A percentile compares a stretch with the other conserved stretches of the same genome.
Evolutionary conservation across 2,797 vertebrate species (phyloP).

Genomic region (Acridotheres tristis): DNA sequence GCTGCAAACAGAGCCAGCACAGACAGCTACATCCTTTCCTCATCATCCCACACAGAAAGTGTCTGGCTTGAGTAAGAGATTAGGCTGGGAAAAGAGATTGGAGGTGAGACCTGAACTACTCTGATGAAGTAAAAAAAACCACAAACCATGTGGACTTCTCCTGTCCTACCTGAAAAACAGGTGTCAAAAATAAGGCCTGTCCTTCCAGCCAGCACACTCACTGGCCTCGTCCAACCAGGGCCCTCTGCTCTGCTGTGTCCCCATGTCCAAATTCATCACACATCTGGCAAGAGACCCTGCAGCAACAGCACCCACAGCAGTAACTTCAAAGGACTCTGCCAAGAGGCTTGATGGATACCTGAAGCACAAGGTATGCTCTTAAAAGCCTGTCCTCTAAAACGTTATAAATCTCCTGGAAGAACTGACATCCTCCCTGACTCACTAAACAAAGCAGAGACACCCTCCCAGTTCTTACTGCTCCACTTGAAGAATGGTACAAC

Average conservation of each 20-base stretch:
- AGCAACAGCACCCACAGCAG: background rate
- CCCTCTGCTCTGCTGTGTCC: background rate
- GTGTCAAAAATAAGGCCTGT: background rate
- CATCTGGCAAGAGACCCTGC: background rate
- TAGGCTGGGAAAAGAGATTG: background rate
- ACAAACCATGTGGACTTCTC: background rate
- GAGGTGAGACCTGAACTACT: background rate
- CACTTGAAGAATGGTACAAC: background rate
- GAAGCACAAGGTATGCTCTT: background rate
- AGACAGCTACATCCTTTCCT: background rate
- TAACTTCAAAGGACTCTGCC: background rate
- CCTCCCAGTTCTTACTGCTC: background rate
- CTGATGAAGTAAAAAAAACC: background rate
- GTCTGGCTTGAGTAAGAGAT: background rate
- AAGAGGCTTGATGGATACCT: background rate
- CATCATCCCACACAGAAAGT: background rate
- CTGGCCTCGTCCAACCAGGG: rapidly evolving
- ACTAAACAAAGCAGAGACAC: background rate
- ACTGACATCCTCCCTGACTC: background rate
- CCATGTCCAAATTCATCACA: background rate
- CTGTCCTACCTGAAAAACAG: background rate
- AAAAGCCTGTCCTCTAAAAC: background rate
- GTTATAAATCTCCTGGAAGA: background rate
- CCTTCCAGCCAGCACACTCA: background rate
- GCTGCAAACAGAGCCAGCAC: background rate